Percentiles rank a stretch among this genome's conserved stretches.
Evolutionary conservation across 2,113 vertebrate genomes (phyloP).

Genomic region (Kryptolebias marmoratus): DNA sequence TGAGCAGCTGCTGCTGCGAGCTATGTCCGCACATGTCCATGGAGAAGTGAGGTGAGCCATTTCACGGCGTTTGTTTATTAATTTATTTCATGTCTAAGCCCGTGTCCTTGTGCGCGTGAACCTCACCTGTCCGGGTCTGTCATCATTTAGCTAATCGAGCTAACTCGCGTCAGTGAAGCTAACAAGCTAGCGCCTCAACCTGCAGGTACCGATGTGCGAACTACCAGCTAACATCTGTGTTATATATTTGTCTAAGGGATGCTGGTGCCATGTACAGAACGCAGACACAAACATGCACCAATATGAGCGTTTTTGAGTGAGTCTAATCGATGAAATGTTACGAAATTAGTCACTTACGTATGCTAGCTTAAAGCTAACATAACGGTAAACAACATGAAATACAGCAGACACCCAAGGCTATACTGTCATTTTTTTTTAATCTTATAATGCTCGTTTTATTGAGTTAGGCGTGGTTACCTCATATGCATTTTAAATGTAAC

Average conservation of each 20-base stretch:
- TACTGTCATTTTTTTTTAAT: background rate
- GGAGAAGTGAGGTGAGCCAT: slow-evolving; percentile 40
- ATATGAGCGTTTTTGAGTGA: background rate
- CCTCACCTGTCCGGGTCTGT: too few relatives aligned
- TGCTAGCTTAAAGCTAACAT: slow-evolving; percentile 39
- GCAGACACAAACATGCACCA: fast-evolving
- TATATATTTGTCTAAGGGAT: background rate
- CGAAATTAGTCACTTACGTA: background rate
- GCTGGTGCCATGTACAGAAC: background rate
- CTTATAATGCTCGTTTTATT: background rate
- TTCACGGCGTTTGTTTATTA: too few relatives aligned
- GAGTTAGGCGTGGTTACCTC: background rate
- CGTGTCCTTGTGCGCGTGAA: background rate
- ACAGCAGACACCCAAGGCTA: too few relatives aligned
- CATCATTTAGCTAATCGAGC: slow-evolving; percentile 9
- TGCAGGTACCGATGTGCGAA: slow-evolving; percentile 13
- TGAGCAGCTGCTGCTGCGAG: slow-evolving; percentile 26
- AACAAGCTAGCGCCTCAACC: slow-evolving; percentile 35
- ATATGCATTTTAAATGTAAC: background rate
- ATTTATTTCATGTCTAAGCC: background rate
- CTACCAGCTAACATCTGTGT: too few relatives aligned
- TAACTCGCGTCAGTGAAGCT: slow-evolving; percentile 62
- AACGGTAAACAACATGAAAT: background rate
- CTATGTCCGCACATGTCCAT: slow-evolving; percentile 26
- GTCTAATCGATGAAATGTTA: fast-evolving